These are phyloP conservation scores for Aplocera efformata DNA, from an alignment of 2,888 invertebrate genomes.

Conservation along the genomic window DNA sequence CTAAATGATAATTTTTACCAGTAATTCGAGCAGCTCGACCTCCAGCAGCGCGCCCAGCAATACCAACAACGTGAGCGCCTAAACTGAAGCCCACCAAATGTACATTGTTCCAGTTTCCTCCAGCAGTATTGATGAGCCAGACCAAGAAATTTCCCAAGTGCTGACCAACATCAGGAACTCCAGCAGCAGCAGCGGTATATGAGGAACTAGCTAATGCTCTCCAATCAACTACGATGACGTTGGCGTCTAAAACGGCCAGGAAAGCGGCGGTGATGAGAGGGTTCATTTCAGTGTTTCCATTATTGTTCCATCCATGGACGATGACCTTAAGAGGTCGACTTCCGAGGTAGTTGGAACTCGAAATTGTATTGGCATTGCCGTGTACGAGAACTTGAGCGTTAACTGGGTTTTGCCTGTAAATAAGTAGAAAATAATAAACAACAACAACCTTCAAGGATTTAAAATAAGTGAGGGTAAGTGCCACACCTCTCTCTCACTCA, in stretches of 20 bases:
- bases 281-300: slow-evolving; percentile 47
- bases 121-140: slow-evolving; percentile 56
- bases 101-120: slow-evolving; percentile 58
- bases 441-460: neutral
- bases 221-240: slow-evolving; percentile 71
- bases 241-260: slow-evolving; percentile 49
- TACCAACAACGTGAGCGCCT: slow-evolving; percentile 69
- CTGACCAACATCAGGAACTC: slow-evolving; percentile 54
- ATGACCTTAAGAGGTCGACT: slow-evolving; percentile 47
- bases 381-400: slow-evolving; percentile 46
- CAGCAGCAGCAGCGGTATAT: slow-evolving; percentile 49
- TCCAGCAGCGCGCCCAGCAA: slow-evolving; percentile 47
- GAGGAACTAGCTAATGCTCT: slow-evolving; percentile 36
- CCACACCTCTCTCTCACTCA: too few relatives aligned
- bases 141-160: slow-evolving; percentile 60
- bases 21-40: slow-evolving; percentile 45
- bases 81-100: slow-evolving; percentile 72
- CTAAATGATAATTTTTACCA: too few relatives aligned
- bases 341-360: slow-evolving; percentile 44
- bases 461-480: too few relatives aligned
- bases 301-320: slow-evolving; percentile 60
- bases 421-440: neutral
- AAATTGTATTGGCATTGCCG: slow-evolving; percentile 46
- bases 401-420: slow-evolving; percentile 44
- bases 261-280: slow-evolving; percentile 47